phyloP scores from a whole-genome alignment of 1,140 invertebrate species.

The Euura lappo region DNA sequence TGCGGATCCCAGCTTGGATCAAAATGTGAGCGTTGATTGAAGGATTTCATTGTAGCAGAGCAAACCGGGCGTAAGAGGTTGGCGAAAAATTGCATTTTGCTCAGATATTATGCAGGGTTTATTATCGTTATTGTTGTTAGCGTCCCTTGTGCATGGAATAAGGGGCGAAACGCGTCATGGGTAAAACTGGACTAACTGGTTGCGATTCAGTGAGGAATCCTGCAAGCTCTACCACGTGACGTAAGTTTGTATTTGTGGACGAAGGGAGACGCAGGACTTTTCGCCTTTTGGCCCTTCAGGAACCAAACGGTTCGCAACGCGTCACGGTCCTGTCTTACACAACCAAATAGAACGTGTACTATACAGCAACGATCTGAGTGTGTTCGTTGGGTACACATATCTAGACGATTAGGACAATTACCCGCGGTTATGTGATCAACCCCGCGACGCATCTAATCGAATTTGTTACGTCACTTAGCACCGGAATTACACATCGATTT shows the following conservation, averaged over 20 bases:
- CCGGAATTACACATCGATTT: neutral
- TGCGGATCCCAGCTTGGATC: no score
- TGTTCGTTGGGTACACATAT: no score
- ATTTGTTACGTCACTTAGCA: slow-evolving; percentile 3
- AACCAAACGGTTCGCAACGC: neutral
- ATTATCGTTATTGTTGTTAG: neutral
- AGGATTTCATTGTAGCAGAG: neutral
- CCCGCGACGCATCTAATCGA: neutral
- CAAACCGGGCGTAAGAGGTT: neutral
- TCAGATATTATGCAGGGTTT: neutral
- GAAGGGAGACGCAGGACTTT: neutral
- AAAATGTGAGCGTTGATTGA: no score
- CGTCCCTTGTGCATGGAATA: neutral
- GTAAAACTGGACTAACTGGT: neutral
- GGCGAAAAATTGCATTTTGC: neutral
- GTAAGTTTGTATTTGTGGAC: neutral
- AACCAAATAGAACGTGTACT: no score
- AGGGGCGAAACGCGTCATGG: neutral
- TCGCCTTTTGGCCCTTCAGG: neutral
- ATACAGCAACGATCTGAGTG: no score
- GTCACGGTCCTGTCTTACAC: neutral
- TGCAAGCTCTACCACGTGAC: neutral
- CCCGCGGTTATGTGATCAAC: slow-evolving; percentile 6
- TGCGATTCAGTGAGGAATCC: neutral
- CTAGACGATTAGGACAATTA: neutral